Base-by-base conservation (phyloP, 2,113 vertebrate species). In the Vicugna pacos region DNA sequence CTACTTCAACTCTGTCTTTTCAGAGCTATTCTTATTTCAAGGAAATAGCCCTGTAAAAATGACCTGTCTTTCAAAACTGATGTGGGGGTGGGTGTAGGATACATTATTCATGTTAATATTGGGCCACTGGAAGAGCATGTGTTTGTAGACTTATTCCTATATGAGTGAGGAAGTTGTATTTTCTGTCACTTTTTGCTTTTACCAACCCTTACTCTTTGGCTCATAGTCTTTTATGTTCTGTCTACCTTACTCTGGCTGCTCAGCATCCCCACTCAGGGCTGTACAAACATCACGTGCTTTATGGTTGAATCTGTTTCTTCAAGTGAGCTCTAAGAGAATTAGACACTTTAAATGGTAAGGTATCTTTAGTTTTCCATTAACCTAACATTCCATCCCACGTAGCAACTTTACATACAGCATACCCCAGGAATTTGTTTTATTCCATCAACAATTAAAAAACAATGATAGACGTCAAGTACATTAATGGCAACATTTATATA, bases 1-100 rank as follows among this genome's bases (percentile, higher is more conserved):
- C 8, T 35, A 4, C 17, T 17, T 30, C 20, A 69, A 56, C 32
- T 75, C 54, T 76, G 12, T 70, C 17, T 89, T 94, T 81, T 24
- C 35, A 93, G 46, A 83, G 19, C 54, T 79, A 52, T 56, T 96
- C 28, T 91, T 92, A 32, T 48, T 92, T 67, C 32, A 54, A 54
- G n/a, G 28, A 46, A 70, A 75, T 7, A 76, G 10, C 2, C 30
- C 84, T 84, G 16, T 0, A 50, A 35, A 85, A 82, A 64, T 54
- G 22, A 80, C 17, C 22, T 89, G 58, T 5, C 32, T 80, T 89
- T 77, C 13, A 75, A 87, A 89, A 62, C 28, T 20, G n/a, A 0
- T 50, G 2, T 42, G 15, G 20, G 15, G 12, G 56, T 1, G 32
- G 32, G 69, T 42, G 8, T 81, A 14, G 26, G 19, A 50, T 62